Conservation (phyloP, 2,797 vertebrate genomes). For the Smutsia temminckii region DNA sequence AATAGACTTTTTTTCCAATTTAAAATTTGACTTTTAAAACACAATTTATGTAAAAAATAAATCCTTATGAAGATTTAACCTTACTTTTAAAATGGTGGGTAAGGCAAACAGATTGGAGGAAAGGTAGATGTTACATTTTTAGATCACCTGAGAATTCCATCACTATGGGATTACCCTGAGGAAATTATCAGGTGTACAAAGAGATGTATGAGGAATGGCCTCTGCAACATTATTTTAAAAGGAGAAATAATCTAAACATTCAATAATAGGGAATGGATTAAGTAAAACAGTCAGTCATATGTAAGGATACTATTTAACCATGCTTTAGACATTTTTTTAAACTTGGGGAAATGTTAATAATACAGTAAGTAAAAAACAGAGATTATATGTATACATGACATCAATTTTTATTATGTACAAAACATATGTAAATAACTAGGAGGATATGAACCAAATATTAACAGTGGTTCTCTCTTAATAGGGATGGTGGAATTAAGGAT, state of each 20-base stretch:
- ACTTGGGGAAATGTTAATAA: conserved; percentile 26
- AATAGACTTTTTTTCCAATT: background rate
- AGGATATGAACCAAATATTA: conserved; percentile 19
- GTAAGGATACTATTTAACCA: conserved; percentile 22
- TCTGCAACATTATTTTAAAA: conserved; percentile 6
- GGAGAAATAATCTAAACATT: conserved; percentile 29
- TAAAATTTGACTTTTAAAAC: conserved; percentile 41
- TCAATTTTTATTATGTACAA: conserved; percentile 15
- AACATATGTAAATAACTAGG: conserved; percentile 37
- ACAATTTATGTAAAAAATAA: conserved; percentile 31
- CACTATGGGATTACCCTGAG: background rate
- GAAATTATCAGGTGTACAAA: conserved; percentile 17
- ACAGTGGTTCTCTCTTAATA: background rate
- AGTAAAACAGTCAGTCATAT: conserved; percentile 17
- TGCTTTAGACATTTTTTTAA: background rate
- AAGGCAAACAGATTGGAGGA: conserved; percentile 16
- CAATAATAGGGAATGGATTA: conserved; percentile 17
- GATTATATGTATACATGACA: background rate
- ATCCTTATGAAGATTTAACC: background rate
- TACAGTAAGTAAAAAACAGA: conserved; percentile 44
- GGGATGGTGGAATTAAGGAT: background rate
- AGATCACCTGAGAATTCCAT: conserved; percentile 28
- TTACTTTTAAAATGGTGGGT: conserved; percentile 12
- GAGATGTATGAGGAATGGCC: background rate
- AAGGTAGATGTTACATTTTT: background rate